Evolutionary conservation across 2,797 vertebrate genomes (phyloP), one percentile per base, ranked within the genome.

Genomic region (Coregonus ussuriensis): DNA sequence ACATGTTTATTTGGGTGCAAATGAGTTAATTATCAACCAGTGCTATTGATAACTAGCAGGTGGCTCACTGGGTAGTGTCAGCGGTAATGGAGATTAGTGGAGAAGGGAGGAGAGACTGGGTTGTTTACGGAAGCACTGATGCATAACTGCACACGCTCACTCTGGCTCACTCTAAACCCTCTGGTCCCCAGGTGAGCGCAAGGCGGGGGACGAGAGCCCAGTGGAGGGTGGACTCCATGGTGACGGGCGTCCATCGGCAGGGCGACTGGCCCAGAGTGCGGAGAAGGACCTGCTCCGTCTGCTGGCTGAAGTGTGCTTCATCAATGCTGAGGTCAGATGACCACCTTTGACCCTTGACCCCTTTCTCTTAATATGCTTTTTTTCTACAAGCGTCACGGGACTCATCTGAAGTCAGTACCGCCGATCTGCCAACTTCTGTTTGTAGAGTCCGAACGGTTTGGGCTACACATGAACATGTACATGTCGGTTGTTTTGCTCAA

Each of bases 251-350:
- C 16, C 69, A 25, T n/a, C 21, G 33, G 25, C 51, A 72, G 71
- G 7, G 67, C 25, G 29, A 78, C 81, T 21, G 82, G 80, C 6
- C 59, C 86, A 80, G 80, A 88, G 37, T 21, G n/a, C 21, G 29
- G 77, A 91, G 70, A 92, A 69, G 81, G 79, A 92, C 75, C 78
- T 95, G 75, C 85, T 96, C 67, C 93, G 92, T 78, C 91, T 94
- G 81, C 88, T 98, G 18, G 96, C 97, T 4, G 96, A 98, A 91
- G 93, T 99, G 74, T 85, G 88, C 75, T 96, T 97, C 86, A 96
- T 99, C 89, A 95, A 74, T 16, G 97, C 94, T 11, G 97, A 99
- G 97, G 97, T 97, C 86, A 86, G 56, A 16, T 11, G 21, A 6
- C 15, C 69, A 25, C 7, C 25, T 53, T 54, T 65, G 21, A 18